Base-by-base conservation (phyloP, 1,140 invertebrate genomes). In the Neodiprion lecontei region DNA sequence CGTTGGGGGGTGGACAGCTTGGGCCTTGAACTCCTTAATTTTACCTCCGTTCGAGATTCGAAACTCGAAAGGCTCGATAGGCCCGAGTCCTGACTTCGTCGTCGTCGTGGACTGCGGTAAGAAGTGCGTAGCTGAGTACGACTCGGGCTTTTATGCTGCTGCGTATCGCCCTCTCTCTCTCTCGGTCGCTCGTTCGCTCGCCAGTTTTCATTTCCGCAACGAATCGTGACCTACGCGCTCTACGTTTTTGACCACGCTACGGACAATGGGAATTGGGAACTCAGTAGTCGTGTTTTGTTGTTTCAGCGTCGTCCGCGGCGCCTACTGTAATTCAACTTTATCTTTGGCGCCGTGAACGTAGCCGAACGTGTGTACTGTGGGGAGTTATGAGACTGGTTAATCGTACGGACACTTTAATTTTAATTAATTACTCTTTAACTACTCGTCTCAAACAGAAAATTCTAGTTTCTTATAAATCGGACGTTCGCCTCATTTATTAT, bases 11-110 rank as follows among this genome's bases (percentile, higher is more conserved):
- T 12, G 40, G 67, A 69, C 21, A 69, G 40, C 67, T 21, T 23
- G 67, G 12, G 40, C 21, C 67, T 23, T 23, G 67, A 23, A 69
- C 21, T 23, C 17, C 21, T 23, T 12, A 69, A 47, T 47, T 23
- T 69, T 23, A 47, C 67, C 21, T 69, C 40, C 67, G 40, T 69
- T 65, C 67, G 67, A 69, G 67, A 21, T 12, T 47, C 67, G 28
- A 69, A 21, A 69, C 67, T 61, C 53, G 53, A 61, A 12, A 61
- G n/a, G 53, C 53, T 17, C 53, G 53, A 40, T 40, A 61, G 53
- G 53, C 53, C 53, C 53, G 53, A 61, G 53, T 12, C 53, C 53
- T 1, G n/a, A n/a, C 11, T n/a, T n/a, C 53, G 53, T 17, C 53
- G 53, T 17, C 5, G 53, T 61, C 53, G 53, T 61, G 53, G 53